Evolutionary conservation across 2,113 vertebrate genomes (phyloP).

Genomic region (Syngnathus scovelli): DNA sequence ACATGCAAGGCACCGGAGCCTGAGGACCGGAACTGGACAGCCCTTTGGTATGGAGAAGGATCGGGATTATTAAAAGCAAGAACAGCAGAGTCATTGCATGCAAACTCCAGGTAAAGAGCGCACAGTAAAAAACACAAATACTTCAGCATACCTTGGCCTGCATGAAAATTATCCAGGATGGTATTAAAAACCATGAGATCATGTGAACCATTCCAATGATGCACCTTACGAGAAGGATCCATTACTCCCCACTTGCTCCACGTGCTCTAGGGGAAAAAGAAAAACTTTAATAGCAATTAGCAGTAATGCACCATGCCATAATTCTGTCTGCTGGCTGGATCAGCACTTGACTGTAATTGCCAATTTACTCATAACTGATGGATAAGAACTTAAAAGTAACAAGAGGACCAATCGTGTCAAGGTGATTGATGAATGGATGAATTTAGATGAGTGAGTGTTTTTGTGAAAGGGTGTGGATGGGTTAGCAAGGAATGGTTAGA

Average conservation of each 20-base stretch:
- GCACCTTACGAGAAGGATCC: conserved; percentile 67
- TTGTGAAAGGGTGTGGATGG: conserved; percentile 6
- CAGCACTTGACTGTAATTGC: conserved; percentile 79
- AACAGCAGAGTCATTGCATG: conserved; percentile 5
- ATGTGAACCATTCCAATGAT: conserved; percentile 69
- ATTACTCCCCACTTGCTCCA: conserved; percentile 63
- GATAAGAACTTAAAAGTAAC: conserved; percentile 85
- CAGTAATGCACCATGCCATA: conserved; percentile 73
- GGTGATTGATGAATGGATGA: conserved; percentile 73
- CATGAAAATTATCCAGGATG: conserved; percentile 38
- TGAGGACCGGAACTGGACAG: no score
- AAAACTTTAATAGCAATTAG: conserved; percentile 78
- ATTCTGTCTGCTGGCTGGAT: conserved; percentile 76
- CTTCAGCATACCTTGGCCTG: conserved; percentile 17
- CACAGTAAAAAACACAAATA: conserved; percentile 25
- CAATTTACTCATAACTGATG: conserved; percentile 80
- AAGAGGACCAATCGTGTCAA: conserved; percentile 79
- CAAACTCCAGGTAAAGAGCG: conserved; percentile 30
- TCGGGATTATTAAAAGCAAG: neutral
- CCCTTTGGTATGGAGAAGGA: no score
- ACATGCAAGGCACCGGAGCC: no score
- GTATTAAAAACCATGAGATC: conserved; percentile 66
- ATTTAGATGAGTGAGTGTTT: conserved; percentile 18
- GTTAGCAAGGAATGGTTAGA: conserved; percentile 45
- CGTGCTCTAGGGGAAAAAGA: conserved; percentile 47